Evolutionary conservation across 2,888 invertebrate genomes (phyloP), one percentile per base, ranked within the genome.

Genomic region (Amiota mariae): DNA sequence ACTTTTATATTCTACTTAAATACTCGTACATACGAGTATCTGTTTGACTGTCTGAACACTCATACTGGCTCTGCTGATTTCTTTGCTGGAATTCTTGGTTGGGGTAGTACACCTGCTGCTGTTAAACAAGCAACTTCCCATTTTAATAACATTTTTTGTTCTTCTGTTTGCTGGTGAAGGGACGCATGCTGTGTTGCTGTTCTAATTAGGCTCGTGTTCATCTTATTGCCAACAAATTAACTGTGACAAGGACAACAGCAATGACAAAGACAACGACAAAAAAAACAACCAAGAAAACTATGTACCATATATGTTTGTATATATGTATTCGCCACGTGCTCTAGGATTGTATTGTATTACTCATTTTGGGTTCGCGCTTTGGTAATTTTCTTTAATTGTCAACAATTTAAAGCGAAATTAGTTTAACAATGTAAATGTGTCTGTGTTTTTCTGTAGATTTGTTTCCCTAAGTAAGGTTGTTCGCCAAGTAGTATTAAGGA

Each of bases 221-320:
- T 81, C 85, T 87, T 88, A 88, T 87, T 88, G 87, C 88, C 87
- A 87, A 81, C 87, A 81, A 87, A 87, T 87, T 88, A 88, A 87
- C 88, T 87, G 87, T 87, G 79, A 84, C 87, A 87, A 84, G 83
- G 36, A 20, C 70, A 56, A 57, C 13, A 47, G 18, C 49, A 70
- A 70, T 12, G 51, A 70, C 57, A 57, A 47, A 12, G 15, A 20
- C 12, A 36, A 49, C 9, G 48, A 18, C 36, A 51, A 57, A 51
- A 36, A 36, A 51, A 57, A 51, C 8, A 36, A 56, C 15, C 68
- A 68, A n/a, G 46, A 4, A 12, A 36, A 63, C 63, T 36, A 63
- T 24, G 59, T 24, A 59, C 20, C 18, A 24, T 10, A 46, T 9
- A n/a, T n/a, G n/a, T n/a, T n/a, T n/a, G n/a, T n/a, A n/a, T n/a